Evolutionary conservation across 92 coral and sea anemone genomes (phyloP).

Genomic region (Epizoanthus rinbou): DNA sequence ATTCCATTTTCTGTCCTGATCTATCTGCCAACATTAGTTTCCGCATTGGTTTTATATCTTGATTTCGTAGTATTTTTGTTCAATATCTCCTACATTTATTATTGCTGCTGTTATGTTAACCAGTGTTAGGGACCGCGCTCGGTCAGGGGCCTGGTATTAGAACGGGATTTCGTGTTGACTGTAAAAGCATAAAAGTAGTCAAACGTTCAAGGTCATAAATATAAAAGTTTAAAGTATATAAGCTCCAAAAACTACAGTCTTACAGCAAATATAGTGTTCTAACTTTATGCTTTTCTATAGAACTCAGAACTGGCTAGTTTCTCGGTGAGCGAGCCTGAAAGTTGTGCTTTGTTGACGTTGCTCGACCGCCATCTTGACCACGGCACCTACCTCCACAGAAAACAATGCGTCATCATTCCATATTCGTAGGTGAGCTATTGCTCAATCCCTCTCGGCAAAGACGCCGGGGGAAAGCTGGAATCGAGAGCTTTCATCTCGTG

Average conservation of each 20-base stretch:
- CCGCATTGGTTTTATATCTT: too few relatives aligned
- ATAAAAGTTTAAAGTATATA: neutral
- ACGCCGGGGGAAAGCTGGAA: slow-evolving; percentile 15
- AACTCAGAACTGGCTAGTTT: too few relatives aligned
- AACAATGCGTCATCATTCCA: neutral
- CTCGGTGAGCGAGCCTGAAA: neutral
- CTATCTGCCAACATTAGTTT: too few relatives aligned
- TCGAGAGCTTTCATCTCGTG: slow-evolving; percentile 4
- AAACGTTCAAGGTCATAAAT: neutral
- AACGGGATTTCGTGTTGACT: neutral
- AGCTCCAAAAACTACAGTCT: neutral
- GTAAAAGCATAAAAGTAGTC: slow-evolving; percentile 1
- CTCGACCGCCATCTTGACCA: slow-evolving; percentile 13
- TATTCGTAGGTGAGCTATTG: slow-evolving; percentile 23
- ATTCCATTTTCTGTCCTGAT: too few relatives aligned
- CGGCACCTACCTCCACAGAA: slow-evolving; percentile 1
- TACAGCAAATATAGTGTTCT: neutral
- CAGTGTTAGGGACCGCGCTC: too few relatives aligned
- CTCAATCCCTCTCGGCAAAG: slow-evolving; percentile 13
- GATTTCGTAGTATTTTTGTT: too few relatives aligned
- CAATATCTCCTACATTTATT: too few relatives aligned
- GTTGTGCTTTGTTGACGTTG: neutral
- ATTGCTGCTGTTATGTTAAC: too few relatives aligned
- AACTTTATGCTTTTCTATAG: neutral
- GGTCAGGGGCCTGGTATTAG: slow-evolving; percentile 22